Percentiles rank a stretch among this genome's conserved stretches.
phyloP scores from a whole-genome alignment of 2,113 vertebrate genomes.

The Naja naja region DNA sequence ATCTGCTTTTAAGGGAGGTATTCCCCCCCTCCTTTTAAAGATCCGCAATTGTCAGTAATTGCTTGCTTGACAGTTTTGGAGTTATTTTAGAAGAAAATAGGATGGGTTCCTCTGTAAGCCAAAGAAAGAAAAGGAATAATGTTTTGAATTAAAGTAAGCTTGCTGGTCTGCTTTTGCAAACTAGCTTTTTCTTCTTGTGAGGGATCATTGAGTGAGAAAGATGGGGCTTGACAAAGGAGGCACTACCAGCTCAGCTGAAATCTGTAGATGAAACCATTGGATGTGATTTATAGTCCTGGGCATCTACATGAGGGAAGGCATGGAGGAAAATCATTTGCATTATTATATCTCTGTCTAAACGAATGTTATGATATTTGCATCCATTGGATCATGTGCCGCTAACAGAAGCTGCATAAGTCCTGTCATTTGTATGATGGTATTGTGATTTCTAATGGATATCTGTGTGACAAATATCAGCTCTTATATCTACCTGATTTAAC shows the following conservation, averaged over 20 bases:
- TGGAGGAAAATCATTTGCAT: not conserved
- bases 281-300: not conserved
- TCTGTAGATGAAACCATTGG: not conserved
- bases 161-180: not conserved
- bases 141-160: not conserved
- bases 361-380: not conserved
- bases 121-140: not conserved
- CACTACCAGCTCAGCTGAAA: not conserved
- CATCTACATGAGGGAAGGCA: not conserved
- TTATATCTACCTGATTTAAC: not conserved
- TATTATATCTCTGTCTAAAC: not conserved
- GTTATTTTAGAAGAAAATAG: not conserved
- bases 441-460: not conserved
- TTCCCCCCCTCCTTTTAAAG: not conserved
- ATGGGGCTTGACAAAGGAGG: not conserved
- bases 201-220: not conserved
- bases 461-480: not conserved
- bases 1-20: not conserved
- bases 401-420: not conserved
- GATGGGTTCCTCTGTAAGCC: not conserved
- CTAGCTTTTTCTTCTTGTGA: not conserved
- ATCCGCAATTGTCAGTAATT: not conserved
- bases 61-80: not conserved
- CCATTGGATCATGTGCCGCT: not conserved
- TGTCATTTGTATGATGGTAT: not conserved